Evolutionary conservation across 2,797 vertebrate genomes (phyloP), one percentile per base, ranked within the genome.

Genomic region (Dendrocincla fuliginosa): DNA sequence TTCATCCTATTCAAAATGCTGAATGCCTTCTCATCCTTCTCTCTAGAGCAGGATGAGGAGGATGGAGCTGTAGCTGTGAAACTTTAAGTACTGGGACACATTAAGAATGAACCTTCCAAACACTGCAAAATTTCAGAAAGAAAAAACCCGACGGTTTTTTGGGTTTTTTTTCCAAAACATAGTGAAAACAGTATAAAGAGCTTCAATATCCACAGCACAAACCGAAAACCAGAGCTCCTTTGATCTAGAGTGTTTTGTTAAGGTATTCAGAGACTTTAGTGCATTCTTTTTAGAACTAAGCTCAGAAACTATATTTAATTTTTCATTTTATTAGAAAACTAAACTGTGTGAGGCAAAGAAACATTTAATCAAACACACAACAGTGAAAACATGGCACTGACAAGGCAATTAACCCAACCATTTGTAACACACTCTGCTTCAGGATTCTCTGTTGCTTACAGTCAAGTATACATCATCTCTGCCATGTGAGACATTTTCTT

Each of bases 401-500:
- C 93, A 78, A 85, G 90, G 91, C 94, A 57, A 92, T 77, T 91
- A 78, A 84, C 87, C 70, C 87, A 91, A 82, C 63, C 78, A 30
- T 90, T 90, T 86, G 84, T 35, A 85, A 35, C 70, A 73, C 85
- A 85, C 35, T 84, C 75, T 13, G 57, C 47, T 69, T 55, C 78
- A 17, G 32, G 78, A 59, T 71, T 50, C 71, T 78, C 60, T 70
- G 12, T 63, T 83, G 78, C 87, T 95, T 20, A 20, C 83, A 74
- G 84, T 97, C 84, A 99, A 87, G 98, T 99, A 90, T 99, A 99
- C 98, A 98, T 98, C 99, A 99, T 98, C 97, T 99, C 98, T 5
- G 98, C 98, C 98, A 98, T 98, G 93, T 98, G 99, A 9, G 98
- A 99, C 98, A 98, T 99, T 96, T 99, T 99, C 98, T 99, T 98